phyloP scores from a whole-genome alignment of 2,888 invertebrate species.

The Theodoxus fluviatilis region DNA sequence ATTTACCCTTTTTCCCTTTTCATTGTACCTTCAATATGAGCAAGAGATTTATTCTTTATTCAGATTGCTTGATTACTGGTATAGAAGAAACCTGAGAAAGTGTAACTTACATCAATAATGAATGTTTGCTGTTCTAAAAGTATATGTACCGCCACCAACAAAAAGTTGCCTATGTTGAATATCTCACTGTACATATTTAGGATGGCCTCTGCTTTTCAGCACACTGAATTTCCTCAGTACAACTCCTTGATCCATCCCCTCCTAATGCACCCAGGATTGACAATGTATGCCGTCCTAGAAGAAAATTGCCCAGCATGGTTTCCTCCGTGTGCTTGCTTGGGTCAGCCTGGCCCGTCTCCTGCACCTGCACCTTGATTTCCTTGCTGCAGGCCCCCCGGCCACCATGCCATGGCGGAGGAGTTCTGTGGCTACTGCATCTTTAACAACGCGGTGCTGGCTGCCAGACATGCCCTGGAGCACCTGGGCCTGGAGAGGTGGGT shows the following conservation, averaged over 20 bases:
- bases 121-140: no score
- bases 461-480: conserved; percentile 74
- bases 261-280: not conserved
- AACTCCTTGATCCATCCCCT: not conserved
- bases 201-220: not conserved
- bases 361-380: not conserved
- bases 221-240: not conserved
- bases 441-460: conserved; percentile 86
- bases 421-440: conserved; percentile 87
- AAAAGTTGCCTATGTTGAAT: no score
- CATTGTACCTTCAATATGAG: no score
- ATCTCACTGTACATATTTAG: no score
- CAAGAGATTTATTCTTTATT: no score
- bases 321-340: not conserved
- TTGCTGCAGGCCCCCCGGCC: conserved; percentile 75
- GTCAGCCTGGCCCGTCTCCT: not conserved
- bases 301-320: not conserved
- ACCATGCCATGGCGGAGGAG: conserved; percentile 81
- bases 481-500: conserved; percentile 50
- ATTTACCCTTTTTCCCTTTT: no score
- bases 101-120: no score
- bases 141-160: no score
- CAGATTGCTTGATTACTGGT: no score
- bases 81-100: no score
- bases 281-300: not conserved